Evolutionary conservation across 2,113 vertebrate species (phyloP), one percentile per base, ranked within the genome.

Genomic region (Saccopteryx bilineata): DNA sequence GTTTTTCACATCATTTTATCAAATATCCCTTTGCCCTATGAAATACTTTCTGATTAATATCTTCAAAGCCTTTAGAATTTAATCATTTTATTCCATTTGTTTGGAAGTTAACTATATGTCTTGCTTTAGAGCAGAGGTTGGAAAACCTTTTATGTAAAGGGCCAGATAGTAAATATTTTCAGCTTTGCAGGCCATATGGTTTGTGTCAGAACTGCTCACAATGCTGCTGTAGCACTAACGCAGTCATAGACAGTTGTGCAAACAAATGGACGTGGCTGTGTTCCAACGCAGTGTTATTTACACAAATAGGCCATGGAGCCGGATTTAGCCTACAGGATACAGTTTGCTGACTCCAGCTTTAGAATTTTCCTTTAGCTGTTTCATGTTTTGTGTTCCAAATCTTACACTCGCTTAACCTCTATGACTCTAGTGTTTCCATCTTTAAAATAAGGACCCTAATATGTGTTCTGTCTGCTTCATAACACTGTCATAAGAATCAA

Each of bases 231-330:
- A 61, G 79, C 10, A 26, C 68, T 39, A 19, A 83, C 60, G 26
- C 72, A 86, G 79, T 84, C 63, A 58, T 39, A 54, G 90, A 87
- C 75, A 83, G 11, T 88, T 83, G 78, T 71, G 80, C 33, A 93
- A 96, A 97, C 74, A 93, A 91, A 95, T 58, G 50, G 78, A 56
- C 26, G 10, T 88, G 90, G 58, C 80, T 79, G 1, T 26, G 33
- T 60, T 83, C 56, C 87, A 96, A 5, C n/a, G 75, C 63, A 84
- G 69, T 92, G 93, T 52, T 83, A 83, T 82, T 96, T 87, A 80
- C 15, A 80, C 26, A 90, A 71, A 61, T 52, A 87, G 92, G 24
- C 74, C 39, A 26, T 24, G 56, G 75, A 69, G 26, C 50, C 82
- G 86, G 79, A 75, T 83, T 94, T 87, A 50, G 69, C 48, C 33